Evolutionary conservation across 2,113 vertebrate species (phyloP).

Genomic region (Strigops habroptila): DNA sequence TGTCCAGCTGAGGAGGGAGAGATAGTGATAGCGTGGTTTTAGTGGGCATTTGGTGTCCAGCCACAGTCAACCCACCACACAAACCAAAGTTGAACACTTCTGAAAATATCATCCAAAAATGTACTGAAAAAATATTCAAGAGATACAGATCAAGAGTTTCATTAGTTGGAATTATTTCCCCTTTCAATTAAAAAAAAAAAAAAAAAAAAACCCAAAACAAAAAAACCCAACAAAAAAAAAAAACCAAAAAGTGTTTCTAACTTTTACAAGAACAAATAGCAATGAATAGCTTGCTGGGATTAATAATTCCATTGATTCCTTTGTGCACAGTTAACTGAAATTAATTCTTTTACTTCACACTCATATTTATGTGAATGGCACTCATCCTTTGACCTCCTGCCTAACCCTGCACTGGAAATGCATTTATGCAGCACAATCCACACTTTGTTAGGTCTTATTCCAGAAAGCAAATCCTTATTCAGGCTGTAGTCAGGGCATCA

Average conservation of each 20-base stretch:
- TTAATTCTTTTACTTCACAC: conserved; percentile 24
- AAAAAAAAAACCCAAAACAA: too few species aligned
- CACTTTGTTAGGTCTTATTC: conserved; percentile 38
- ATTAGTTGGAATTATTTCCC: background rate
- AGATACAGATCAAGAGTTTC: background rate
- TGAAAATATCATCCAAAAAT: background rate
- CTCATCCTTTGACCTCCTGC: conserved; percentile 50
- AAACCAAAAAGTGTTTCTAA: background rate
- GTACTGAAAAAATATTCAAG: background rate
- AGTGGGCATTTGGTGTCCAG: background rate
- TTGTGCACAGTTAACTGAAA: background rate
- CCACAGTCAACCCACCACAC: background rate
- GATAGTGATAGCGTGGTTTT: background rate
- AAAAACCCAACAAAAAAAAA: too few species aligned
- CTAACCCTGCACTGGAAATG: background rate
- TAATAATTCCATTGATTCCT: background rate
- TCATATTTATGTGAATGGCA: conserved; percentile 27
- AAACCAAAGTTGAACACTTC: background rate
- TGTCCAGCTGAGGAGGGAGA: background rate
- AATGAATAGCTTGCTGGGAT: background rate
- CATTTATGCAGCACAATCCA: conserved; percentile 40
- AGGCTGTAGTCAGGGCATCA: background rate
- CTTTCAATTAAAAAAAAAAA: background rate
- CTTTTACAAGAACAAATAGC: background rate
- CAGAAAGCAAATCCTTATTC: conserved; percentile 43